Conservation (phyloP, 2,888 invertebrate genomes). For the Neoascia interrupta region DNA sequence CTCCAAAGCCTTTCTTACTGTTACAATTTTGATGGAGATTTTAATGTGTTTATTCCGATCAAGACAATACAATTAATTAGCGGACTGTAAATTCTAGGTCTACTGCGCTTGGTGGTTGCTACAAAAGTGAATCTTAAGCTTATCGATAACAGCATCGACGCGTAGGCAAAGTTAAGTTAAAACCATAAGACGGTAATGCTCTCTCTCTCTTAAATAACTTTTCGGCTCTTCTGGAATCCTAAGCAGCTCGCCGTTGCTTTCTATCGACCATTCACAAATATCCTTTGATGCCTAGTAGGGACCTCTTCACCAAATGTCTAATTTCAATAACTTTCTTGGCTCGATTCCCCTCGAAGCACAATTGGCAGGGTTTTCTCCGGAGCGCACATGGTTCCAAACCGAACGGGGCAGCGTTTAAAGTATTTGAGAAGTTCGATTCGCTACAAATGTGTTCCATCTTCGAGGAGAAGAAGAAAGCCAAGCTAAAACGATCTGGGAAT, state of each 20-base stretch:
- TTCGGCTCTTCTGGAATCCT: no score
- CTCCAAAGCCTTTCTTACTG: neutral
- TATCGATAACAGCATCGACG: no score
- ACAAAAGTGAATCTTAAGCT: no score
- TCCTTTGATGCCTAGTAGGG: slow-evolving; percentile 12
- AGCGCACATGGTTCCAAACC: slow-evolving; percentile 65
- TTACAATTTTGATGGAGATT: no score
- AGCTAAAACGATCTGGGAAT: slow-evolving; percentile 60
- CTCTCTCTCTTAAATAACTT: no score
- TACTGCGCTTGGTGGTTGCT: no score
- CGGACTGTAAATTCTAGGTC: no score
- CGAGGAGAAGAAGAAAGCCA: slow-evolving; percentile 69
- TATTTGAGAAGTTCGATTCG: slow-evolving; percentile 66
- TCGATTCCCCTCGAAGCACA: slow-evolving; percentile 64
- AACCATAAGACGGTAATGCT: no score
- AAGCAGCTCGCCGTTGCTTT: no score
- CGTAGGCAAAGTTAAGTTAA: no score
- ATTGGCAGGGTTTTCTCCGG: slow-evolving; percentile 69
- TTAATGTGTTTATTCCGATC: no score
- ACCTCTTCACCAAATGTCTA: slow-evolving; percentile 15
- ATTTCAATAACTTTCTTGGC: slow-evolving; percentile 43
- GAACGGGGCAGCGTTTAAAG: slow-evolving; percentile 17
- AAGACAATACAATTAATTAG: no score
- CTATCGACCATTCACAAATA: neutral
- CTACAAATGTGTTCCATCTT: slow-evolving; percentile 10